A percentile compares a stretch with the other conserved stretches of the same genome.
phyloP scores from a whole-genome alignment of 2,113 vertebrate species.

The Piaya cayana region DNA sequence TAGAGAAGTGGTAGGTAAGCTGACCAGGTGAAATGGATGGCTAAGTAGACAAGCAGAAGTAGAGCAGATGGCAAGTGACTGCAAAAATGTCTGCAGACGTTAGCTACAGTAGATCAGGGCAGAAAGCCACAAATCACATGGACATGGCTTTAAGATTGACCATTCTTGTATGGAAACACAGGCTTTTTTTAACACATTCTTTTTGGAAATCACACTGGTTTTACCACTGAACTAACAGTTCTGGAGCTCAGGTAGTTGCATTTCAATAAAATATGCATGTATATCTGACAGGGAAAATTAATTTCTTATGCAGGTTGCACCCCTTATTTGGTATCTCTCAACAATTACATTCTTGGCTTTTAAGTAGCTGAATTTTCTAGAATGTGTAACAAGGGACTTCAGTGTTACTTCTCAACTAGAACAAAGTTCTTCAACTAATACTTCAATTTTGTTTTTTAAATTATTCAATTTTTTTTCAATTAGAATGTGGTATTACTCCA shows the following conservation, averaged over 20 bases:
- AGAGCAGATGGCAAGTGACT: background rate
- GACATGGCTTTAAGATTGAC: background rate
- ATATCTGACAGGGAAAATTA: background rate
- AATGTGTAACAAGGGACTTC: background rate
- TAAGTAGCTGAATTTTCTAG: background rate
- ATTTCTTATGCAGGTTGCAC: background rate
- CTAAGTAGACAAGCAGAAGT: background rate
- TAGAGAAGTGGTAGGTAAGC: background rate
- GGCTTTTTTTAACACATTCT: background rate
- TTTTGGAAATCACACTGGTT: background rate
- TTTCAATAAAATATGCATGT: background rate
- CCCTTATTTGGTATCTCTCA: background rate
- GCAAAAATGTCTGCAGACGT: background rate
- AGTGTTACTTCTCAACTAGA: background rate
- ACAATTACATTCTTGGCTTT: background rate
- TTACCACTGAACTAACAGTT: background rate
- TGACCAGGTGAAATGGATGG: background rate
- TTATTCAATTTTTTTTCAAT: background rate
- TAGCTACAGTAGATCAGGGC: background rate
- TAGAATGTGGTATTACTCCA: background rate
- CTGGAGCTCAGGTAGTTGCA: background rate
- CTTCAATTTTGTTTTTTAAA: background rate
- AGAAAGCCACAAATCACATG: background rate
- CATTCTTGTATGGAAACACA: background rate
- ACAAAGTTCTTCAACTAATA: background rate